Evolutionary conservation across 1,140 invertebrate genomes (phyloP), one percentile per base, ranked within the genome.

Genomic region (Cyphomyrmex costatus): DNA sequence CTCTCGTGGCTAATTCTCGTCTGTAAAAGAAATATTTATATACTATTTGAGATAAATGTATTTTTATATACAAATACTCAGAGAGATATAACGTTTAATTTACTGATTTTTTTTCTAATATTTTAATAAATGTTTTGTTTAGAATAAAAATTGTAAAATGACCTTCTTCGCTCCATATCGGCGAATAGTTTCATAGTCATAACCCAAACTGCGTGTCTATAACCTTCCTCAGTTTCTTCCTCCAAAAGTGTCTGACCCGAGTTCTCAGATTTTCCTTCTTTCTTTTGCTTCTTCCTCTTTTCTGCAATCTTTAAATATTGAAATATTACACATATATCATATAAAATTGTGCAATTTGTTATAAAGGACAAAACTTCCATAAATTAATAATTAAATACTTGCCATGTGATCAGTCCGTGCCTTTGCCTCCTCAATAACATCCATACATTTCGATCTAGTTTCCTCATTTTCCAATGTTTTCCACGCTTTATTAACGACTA

Each of bases 141-240:
- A 66, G 12, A 49, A 60, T 60, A 4, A 61, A 46, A 3, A 78
- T 78, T 56, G 33, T 46, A 10, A 66, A n/a, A 30, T 10, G 7
- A 97, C 82, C 97, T 96, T 96, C 98, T 97, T 85, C 98, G 95
- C 95, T 98, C 99, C 96, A 99, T 98, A 94, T 99, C 99, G 71
- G 99, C 99, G 96, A 99, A 99, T 46, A 99, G 95, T 96, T 99
- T 99, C 98, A 99, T 99, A 4, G 98, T 99, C 96, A 99, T 98
- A 14, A 99, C 98, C 96, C 99, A 99, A 24, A 99, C 96, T 24
- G 99, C 97, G 96, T 99, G 98, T 95, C 98, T 98, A 92, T 98
- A 99, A 94, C 99, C 98, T 61, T 96, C 97, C 56, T 98, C 97
- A 94, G 99, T 98, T 96, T 99, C 99, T 96, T 99, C 99, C 58